Conservation (phyloP, 2,888 invertebrate species). For the Eupithecia tripunctaria region DNA sequence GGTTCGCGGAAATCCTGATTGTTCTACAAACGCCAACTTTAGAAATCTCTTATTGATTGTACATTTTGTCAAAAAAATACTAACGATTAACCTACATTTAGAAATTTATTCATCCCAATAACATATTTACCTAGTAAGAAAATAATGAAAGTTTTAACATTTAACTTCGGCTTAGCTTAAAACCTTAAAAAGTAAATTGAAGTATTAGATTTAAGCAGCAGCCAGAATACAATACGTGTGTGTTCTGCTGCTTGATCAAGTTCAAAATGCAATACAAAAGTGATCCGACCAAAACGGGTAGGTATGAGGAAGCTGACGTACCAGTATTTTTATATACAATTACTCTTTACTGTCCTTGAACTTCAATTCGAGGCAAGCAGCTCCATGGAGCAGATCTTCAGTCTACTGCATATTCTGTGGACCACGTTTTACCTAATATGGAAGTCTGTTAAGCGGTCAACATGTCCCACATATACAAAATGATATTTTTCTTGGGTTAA, state of each 20-base stretch:
- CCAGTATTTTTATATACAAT: constrained; percentile 67
- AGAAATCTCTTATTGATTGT: constrained; percentile 24
- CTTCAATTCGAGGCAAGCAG: constrained; percentile 69
- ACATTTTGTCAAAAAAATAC: constrained; percentile 3
- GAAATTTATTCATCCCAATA: not conserved
- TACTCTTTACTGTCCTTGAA: constrained; percentile 73
- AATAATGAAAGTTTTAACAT: not conserved
- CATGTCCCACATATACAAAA: constrained; percentile 47
- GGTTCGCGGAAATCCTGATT: constrained; percentile 39
- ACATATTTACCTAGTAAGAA: not conserved
- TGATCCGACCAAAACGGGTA: constrained; percentile 40
- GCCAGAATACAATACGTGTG: constrained; percentile 14
- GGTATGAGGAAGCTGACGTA: constrained; percentile 65
- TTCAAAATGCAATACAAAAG: constrained; percentile 26
- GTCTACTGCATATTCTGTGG: constrained; percentile 40
- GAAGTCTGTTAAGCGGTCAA: constrained; percentile 56
- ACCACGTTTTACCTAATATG: constrained; percentile 61
- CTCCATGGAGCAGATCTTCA: constrained; percentile 45
- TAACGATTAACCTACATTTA: constrained; percentile 4
- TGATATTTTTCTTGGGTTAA: constrained; percentile 42
- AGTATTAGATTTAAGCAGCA: constrained; percentile 8
- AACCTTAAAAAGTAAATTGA: not conserved
- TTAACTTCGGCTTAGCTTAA: too few species aligned
- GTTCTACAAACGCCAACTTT: constrained; percentile 25
- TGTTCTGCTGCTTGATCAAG: constrained; percentile 17